phyloP scores from a whole-genome alignment of 2,888 invertebrate species.

The Myopa tessellatipennis region DNA sequence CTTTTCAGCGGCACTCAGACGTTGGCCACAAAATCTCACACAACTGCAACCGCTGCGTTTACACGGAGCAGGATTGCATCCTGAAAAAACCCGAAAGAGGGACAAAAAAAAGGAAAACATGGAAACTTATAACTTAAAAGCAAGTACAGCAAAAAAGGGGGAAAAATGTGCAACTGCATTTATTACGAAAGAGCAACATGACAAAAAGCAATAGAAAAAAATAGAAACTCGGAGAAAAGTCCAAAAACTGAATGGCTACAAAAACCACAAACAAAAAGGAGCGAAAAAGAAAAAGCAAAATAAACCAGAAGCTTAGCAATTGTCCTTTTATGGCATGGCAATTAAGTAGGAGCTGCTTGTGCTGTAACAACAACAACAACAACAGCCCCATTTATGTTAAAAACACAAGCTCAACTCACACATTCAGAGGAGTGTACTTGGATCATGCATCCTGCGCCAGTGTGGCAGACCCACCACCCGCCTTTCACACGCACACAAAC shows the following conservation, averaged over 20 bases:
- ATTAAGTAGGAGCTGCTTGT: conserved; percentile 17
- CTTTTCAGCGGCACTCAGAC: too few species aligned
- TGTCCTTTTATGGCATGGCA: conserved; percentile 25
- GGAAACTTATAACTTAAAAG: too few species aligned
- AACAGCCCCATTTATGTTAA: not conserved
- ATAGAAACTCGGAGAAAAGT: too few species aligned
- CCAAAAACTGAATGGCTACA: not conserved
- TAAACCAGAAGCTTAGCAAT: conserved; percentile 1
- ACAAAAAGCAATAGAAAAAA: not conserved
- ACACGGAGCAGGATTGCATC: not conserved
- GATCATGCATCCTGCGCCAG: not conserved
- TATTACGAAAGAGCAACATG: too few species aligned
- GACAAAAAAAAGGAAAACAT: too few species aligned
- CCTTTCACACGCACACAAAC: not conserved
- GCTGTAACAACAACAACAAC: conserved; percentile 2
- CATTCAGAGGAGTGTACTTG: not conserved
- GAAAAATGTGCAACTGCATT: too few species aligned
- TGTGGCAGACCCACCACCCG: not conserved
- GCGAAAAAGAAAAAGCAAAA: not conserved
- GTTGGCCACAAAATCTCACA: too few species aligned
- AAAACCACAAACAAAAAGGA: not conserved
- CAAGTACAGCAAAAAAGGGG: too few species aligned
- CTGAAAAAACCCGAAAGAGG: too few species aligned
- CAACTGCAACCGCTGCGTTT: too few species aligned
- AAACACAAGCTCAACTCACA: not conserved